Evolutionary conservation across 2,888 invertebrate species (phyloP), one percentile per base, ranked within the genome.

Genomic region (Xylocampa areola): DNA sequence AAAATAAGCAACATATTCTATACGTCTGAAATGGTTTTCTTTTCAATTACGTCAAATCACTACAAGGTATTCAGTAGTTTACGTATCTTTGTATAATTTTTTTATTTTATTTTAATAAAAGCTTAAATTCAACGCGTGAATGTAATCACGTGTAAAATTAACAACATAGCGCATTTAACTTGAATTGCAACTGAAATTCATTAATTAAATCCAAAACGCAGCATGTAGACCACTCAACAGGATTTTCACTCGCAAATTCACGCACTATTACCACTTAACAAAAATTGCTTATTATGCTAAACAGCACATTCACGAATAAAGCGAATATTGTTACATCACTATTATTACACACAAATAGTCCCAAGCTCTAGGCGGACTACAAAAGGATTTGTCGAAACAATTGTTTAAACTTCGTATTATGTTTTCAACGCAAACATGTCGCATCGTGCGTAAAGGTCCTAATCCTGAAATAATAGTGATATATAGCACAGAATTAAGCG

Each of bases 391-490:
- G 67, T 60, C 45, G 54, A 53, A 69, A 73, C 75, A 73, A 75
- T 75, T 75, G 76, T 75, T 75, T 73, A 58, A 70, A 68, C 68
- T 73, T 72, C 29, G 66, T 54, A 60, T 75, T 62, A 73, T 50
- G 55, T 64, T 63, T 49, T 55, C 33, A 16, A 43, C 37, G 67
- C 61, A 62, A 57, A 70, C 55, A 75, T 66, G 54, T 58, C 68
- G 32, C 59, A 51, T 44, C 48, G 55, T 55, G 57, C 29, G 45
- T 58, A 53, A 47, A 48, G 57, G 66, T 36, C 64, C 53, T 68
- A 72, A 74, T 72, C 63, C 68, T 27, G 50, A 50, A 41, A 69
- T 74, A 72, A 74, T 74, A 68, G 54, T 71, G 59, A 74, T 64
- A 44, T 62, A 74, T 68, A 7, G 43, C 33, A 36, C 30, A 33